Evolutionary conservation across 2,113 vertebrate genomes (phyloP).

Genomic region (Phodopus roborovskii): DNA sequence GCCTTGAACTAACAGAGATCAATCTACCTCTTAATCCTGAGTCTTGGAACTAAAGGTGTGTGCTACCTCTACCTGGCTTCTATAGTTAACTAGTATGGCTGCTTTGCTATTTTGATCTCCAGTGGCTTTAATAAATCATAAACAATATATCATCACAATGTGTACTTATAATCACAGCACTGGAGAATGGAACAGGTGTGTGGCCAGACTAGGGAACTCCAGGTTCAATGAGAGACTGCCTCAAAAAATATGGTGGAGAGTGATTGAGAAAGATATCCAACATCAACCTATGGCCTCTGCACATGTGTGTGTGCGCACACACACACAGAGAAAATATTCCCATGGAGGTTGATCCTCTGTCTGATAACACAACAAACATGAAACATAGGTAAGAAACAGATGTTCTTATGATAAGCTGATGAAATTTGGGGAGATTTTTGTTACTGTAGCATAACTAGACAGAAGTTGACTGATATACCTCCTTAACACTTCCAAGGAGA

Average conservation of each 20-base stretch:
- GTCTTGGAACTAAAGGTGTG: too few relatives aligned
- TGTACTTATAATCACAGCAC: not conserved
- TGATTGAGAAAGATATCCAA: not conserved
- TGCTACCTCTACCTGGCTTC: too few relatives aligned
- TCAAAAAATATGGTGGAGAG: not conserved
- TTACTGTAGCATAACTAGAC: not conserved
- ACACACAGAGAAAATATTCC: not conserved
- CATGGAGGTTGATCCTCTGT: not conserved
- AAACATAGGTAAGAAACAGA: not conserved
- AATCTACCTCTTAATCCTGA: too few relatives aligned
- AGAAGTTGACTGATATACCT: not conserved
- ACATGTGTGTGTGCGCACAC: not conserved
- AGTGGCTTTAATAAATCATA: too few relatives aligned
- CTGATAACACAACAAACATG: not conserved
- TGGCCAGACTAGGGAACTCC: not conserved
- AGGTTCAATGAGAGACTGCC: not conserved
- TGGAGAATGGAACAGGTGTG: too few relatives aligned
- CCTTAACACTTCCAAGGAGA: not conserved
- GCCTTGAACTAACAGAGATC: too few relatives aligned
- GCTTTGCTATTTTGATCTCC: too few relatives aligned
- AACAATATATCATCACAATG: too few relatives aligned
- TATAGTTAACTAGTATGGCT: too few relatives aligned
- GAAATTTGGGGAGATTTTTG: slow-evolving; percentile 21
- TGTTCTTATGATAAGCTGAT: not conserved
- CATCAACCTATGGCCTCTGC: not conserved